Conservation (phyloP, 2,113 vertebrate species). For the Rhea americana region DNA sequence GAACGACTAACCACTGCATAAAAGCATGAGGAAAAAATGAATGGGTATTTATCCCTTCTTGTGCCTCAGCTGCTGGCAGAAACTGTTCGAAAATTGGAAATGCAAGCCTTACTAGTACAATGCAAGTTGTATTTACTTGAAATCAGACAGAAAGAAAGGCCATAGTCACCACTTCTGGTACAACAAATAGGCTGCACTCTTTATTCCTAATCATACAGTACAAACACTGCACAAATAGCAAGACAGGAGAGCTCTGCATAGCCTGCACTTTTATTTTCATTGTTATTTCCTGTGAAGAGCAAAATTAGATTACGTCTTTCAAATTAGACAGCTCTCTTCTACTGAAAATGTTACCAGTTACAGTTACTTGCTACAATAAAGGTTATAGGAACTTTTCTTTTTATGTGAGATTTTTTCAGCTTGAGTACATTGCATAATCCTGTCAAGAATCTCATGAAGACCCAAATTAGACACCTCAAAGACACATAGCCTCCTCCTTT, state of each 20-base stretch:
- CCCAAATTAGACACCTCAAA: background rate
- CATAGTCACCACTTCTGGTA: background rate
- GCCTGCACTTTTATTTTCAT: background rate
- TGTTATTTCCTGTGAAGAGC: background rate
- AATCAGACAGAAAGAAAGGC: background rate
- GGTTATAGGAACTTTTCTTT: background rate
- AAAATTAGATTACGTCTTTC: background rate
- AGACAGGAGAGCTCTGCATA: background rate
- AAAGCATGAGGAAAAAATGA: background rate
- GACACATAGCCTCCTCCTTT: background rate
- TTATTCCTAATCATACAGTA: background rate
- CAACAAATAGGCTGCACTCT: background rate
- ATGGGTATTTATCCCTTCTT: background rate
- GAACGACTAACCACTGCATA: background rate
- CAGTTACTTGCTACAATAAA: background rate
- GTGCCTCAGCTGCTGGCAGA: background rate
- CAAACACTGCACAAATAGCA: background rate
- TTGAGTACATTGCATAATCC: background rate
- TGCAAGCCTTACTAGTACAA: background rate
- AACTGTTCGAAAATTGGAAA: background rate
- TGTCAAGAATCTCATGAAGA: background rate
- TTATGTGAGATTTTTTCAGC: background rate
- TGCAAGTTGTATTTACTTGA: background rate
- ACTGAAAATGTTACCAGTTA: background rate
- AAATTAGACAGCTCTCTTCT: background rate